Evolutionary conservation across 2,888 invertebrate genomes (phyloP).

Genomic region (Bellardia bayeri): DNA sequence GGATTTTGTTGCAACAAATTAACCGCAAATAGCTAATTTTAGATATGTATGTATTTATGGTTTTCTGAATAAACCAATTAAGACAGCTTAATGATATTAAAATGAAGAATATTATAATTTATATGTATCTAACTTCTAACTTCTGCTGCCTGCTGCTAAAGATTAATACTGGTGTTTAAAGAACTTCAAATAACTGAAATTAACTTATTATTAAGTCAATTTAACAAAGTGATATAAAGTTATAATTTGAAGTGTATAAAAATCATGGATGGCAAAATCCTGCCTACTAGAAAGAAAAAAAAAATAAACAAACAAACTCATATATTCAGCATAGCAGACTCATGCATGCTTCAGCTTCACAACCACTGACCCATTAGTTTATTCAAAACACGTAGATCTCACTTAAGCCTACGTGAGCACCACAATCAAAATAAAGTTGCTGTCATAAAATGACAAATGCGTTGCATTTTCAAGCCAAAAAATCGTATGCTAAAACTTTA

Average conservation of each 20-base stretch:
- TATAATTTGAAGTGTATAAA: conserved; percentile 51
- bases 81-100: neutral
- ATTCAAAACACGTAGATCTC: conserved; percentile 75
- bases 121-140: neutral
- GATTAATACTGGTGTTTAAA: conserved; percentile 26
- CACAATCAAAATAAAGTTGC: conserved; percentile 75
- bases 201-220: conserved; percentile 63
- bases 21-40: conserved; percentile 7
- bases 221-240: conserved; percentile 63
- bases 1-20: conserved; percentile 32
- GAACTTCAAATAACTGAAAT: conserved; percentile 46
- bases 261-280: conserved; percentile 30
- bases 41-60: neutral
- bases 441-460: conserved; percentile 75
- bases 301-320: neutral
- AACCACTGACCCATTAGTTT: conserved; percentile 66
- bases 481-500: conserved; percentile 68
- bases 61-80: conserved; percentile 14
- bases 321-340: neutral
- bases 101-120: neutral
- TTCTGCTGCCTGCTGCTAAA: neutral
- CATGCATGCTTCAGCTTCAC: conserved; percentile 35
- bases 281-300: neutral
- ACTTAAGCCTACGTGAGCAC: conserved; percentile 75
- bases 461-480: conserved; percentile 71